phyloP scores from a whole-genome alignment of 2,113 vertebrate genomes.

The Dipodomys spectabilis region DNA sequence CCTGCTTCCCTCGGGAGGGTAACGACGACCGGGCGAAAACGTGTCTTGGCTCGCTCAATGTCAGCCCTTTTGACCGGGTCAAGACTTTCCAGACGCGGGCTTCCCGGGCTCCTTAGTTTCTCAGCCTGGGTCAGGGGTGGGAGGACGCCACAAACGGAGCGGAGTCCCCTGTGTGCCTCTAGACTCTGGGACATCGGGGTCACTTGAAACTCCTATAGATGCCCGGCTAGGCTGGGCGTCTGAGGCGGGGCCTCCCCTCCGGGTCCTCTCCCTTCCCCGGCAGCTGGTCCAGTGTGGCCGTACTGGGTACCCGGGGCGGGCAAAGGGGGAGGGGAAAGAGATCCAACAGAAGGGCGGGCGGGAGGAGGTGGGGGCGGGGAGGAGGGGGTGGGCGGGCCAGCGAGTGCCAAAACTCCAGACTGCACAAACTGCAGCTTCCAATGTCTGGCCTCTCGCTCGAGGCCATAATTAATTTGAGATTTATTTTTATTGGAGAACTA shows the following conservation, averaged over 20 bases:
- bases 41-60: slow-evolving; percentile 78
- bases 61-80: slow-evolving; percentile 81
- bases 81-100: slow-evolving; percentile 75
- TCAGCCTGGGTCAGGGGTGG: slow-evolving; percentile 17
- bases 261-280: background rate
- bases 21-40: slow-evolving; percentile 36
- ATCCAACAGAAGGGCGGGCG: background rate
- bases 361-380: background rate
- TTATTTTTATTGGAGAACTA: slow-evolving; percentile 99
- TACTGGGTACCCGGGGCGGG: slow-evolving; percentile 4
- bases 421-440: slow-evolving; percentile 91
- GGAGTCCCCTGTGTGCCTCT: slow-evolving; percentile 1
- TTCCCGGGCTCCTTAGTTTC: slow-evolving; percentile 57
- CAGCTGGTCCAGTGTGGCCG: background rate
- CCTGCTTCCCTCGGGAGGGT: slow-evolving; percentile 66
- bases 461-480: slow-evolving; percentile 99
- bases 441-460: slow-evolving; percentile 96
- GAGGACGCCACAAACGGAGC: background rate
- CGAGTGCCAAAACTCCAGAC: slow-evolving; percentile 89
- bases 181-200: background rate
- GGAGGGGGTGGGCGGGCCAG: slow-evolving; percentile 4
- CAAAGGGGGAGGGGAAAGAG: background rate
- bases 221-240: slow-evolving; percentile 44
- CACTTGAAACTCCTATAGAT: slow-evolving; percentile 55
- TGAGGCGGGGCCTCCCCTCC: background rate